Base-by-base conservation (phyloP, 2,113 vertebrate genomes). In the Corythoichthys intestinalis region DNA sequence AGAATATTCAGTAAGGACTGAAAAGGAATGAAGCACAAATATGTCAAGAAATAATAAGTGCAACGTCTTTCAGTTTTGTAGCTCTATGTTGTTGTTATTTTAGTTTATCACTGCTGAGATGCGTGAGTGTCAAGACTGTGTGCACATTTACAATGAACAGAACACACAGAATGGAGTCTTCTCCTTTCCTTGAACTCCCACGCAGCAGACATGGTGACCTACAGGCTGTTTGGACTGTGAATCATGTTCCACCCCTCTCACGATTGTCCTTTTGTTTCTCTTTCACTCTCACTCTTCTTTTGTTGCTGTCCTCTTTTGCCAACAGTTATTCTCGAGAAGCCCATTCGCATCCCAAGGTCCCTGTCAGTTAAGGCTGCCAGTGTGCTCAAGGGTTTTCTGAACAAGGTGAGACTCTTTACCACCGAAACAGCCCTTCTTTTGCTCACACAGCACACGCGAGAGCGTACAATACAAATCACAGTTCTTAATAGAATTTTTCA, bases 341-440 rank as follows among this genome's bases (percentile, higher is more conserved):
- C 97, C 53, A 98, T 99, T 90, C 94, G 96, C 84, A 98, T 99
- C 77, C 97, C 97, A 74, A 94, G 97, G 72, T 98, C 98, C 87
- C 91, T 99, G 79, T 99, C 97, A 2, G 96, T 99, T 87, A 99
- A 99, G 91, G 97, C 97, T 79, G 97, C 97, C 82, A 95, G 97
- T 47, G 97, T 98, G 82, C 88, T 99, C 79, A 99, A 99, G 90
- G 97, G 97, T 83, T 99, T 99, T 92, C 92, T 99, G 78, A 98
- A 98, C 89, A 99, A 99, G 97, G 97, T 98, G 92, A 86, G 75
- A 87, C 52, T 77, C 70, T 28, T 28, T 60, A 44, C 66, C 67
- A 69, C 69, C 72, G 65, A 34, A 38, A 66, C 71, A 69, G 39
- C 44, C 38, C 48, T 9, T 53, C 35, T 28, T 57, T 20, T 14